These are phyloP conservation scores for Listronotus bonariensis DNA, from an alignment of 1,140 invertebrate genomes.

Conservation along the genomic window DNA sequence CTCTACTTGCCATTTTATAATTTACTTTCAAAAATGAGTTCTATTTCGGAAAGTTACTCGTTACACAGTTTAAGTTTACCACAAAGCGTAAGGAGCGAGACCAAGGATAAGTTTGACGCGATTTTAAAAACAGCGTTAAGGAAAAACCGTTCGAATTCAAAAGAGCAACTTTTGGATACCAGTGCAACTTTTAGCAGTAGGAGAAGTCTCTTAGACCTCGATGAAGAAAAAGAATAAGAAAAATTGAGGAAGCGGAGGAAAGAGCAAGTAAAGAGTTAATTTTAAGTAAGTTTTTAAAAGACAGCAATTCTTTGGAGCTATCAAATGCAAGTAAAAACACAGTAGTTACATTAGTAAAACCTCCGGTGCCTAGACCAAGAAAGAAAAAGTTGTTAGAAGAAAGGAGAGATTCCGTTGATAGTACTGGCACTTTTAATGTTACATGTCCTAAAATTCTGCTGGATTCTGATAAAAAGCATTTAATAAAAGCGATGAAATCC, in stretches of 20 bases:
- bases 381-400: slow-evolving; percentile 22
- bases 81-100: slow-evolving; percentile 36
- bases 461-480: not conserved
- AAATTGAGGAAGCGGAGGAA: slow-evolving; percentile 16
- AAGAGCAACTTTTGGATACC: not conserved
- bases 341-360: slow-evolving; percentile 16
- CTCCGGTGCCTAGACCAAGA: slow-evolving; percentile 40
- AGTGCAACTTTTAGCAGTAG: too few species aligned
- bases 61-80: slow-evolving; percentile 20
- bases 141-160: slow-evolving; percentile 9
- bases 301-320: slow-evolving; percentile 1
- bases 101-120: slow-evolving; percentile 41
- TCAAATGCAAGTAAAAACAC: too few species aligned
- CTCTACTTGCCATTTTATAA: too few species aligned
- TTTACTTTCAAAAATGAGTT: too few species aligned
- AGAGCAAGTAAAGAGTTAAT: slow-evolving; percentile 37
- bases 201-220: not conserved
- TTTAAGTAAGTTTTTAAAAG: slow-evolving; percentile 41
- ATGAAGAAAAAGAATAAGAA: slow-evolving; percentile 13
- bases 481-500: not conserved
- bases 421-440: slow-evolving; percentile 32
- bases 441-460: slow-evolving; percentile 21
- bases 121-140: slow-evolving; percentile 34
- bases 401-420: slow-evolving; percentile 9
- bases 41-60: not conserved